Conservation (phyloP, 2,113 vertebrate genomes). For the Phylloscopus trochilus region DNA sequence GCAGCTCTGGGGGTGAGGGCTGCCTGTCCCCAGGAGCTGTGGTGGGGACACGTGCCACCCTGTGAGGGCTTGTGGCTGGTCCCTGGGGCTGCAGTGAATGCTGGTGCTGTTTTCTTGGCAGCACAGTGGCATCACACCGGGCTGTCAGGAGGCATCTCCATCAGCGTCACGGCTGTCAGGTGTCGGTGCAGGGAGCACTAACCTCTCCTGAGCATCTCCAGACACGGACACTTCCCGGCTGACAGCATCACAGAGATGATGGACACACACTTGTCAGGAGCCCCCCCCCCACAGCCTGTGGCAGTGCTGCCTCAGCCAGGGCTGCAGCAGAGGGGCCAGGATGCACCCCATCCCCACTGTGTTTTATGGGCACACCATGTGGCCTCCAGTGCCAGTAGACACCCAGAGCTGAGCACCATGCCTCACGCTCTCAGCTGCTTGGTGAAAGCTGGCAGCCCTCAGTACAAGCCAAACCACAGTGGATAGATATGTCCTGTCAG, state of each 20-base stretch:
- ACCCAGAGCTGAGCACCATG: background rate
- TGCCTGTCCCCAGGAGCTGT: background rate
- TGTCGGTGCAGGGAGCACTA: fast-evolving
- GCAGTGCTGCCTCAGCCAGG: background rate
- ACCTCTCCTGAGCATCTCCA: background rate
- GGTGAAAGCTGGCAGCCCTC: background rate
- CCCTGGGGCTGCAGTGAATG: fast-evolving
- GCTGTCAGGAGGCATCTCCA: background rate
- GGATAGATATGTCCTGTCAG: background rate
- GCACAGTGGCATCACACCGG: fast-evolving
- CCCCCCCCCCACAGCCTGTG: background rate
- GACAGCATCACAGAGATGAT: background rate
- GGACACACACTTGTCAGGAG: background rate
- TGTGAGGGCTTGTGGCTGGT: fast-evolving
- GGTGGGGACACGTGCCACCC: background rate
- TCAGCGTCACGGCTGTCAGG: background rate
- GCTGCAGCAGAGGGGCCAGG: fast-evolving
- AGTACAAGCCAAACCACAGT: background rate
- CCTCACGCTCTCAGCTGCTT: background rate
- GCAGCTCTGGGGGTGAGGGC: background rate
- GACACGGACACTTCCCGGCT: fast-evolving
- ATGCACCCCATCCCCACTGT: background rate
- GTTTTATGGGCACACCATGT: fast-evolving
- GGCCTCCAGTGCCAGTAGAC: background rate
- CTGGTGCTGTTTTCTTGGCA: background rate